A percentile compares a stretch with the other conserved stretches of the same genome.
These are phyloP conservation scores for Apodemus agrarius DNA, from an alignment of 2,797 vertebrate genomes.

Conservation along the genomic window DNA sequence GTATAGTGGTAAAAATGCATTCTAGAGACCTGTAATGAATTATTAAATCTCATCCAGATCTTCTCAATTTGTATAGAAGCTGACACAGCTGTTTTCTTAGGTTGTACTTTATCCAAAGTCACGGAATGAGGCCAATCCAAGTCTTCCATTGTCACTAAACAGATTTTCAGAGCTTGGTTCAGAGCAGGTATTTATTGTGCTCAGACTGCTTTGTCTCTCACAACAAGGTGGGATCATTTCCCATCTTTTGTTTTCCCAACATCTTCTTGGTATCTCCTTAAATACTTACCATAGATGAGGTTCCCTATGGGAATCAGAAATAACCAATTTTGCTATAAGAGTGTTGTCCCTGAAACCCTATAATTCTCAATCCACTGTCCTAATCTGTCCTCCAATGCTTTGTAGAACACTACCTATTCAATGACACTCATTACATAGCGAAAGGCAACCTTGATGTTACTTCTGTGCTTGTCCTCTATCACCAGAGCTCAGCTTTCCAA, in stretches of 20 bases:
- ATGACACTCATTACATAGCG: background rate
- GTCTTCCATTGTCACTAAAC: background rate
- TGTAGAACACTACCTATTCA: background rate
- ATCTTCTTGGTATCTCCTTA: constrained; percentile 1
- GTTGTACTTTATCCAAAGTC: constrained; percentile 7
- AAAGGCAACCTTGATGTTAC: background rate
- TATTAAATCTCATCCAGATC: constrained; percentile 2
- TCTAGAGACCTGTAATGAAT: background rate
- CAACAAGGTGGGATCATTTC: background rate
- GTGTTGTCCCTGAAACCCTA: background rate
- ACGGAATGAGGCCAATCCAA: background rate
- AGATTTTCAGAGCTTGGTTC: constrained; percentile 24
- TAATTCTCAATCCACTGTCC: background rate
- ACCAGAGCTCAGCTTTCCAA: constrained; percentile 6
- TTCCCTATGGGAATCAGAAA: background rate
- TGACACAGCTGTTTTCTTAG: background rate
- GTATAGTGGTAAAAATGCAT: background rate
- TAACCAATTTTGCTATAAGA: constrained; percentile 21
- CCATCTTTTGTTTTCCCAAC: constrained; percentile 31
- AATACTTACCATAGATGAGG: background rate
- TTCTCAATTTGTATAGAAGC: background rate
- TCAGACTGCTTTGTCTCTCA: background rate
- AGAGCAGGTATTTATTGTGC: background rate
- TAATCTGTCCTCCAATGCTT: background rate
- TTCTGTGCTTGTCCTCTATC: background rate